phyloP scores from a whole-genome alignment of 2,888 invertebrate genomes.

The Drosophila falleni region DNA sequence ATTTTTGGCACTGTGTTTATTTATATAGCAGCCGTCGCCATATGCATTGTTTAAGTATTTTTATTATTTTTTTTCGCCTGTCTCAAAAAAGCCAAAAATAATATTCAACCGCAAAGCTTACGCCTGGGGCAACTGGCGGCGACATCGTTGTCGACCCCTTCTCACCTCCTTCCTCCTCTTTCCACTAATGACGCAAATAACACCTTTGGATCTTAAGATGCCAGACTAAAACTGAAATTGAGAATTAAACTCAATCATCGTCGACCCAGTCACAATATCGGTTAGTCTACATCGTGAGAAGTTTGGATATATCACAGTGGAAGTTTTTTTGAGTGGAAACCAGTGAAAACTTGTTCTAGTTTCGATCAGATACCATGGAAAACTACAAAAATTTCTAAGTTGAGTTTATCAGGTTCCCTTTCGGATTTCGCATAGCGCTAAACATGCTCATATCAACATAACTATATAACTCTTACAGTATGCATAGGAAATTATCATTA shows the following conservation, averaged over 20 bases:
- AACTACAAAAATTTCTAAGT: conserved; percentile 48
- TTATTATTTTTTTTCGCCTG: conserved; percentile 25
- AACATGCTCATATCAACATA: conserved; percentile 31
- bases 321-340: conserved; percentile 38
- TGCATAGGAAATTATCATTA: conserved; percentile 43
- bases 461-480: conserved; percentile 16
- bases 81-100: conserved; percentile 75
- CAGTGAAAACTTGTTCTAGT: conserved; percentile 47
- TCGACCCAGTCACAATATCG: conserved; percentile 8
- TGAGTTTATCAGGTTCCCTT: conserved; percentile 21
- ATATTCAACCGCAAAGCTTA: conserved; percentile 52
- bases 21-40: conserved; percentile 65
- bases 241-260: conserved; percentile 1
- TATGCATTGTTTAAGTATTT: conserved; percentile 35
- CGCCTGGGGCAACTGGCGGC: conserved; percentile 49
- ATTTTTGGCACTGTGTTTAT: conserved; percentile 77
- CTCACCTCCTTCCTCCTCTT: background rate
- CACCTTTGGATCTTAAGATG: conserved; percentile 42
- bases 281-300: conserved; percentile 25
- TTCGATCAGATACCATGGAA: conserved; percentile 54
- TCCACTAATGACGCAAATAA: conserved; percentile 63
- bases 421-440: conserved; percentile 38
- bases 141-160: conserved; percentile 32
- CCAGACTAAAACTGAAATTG: conserved; percentile 15
- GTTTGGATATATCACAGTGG: conserved; percentile 33